Percentiles rank a stretch among this genome's conserved stretches.
phyloP scores from a whole-genome alignment of 2,113 vertebrate genomes.

The Cynocephalus volans region DNA sequence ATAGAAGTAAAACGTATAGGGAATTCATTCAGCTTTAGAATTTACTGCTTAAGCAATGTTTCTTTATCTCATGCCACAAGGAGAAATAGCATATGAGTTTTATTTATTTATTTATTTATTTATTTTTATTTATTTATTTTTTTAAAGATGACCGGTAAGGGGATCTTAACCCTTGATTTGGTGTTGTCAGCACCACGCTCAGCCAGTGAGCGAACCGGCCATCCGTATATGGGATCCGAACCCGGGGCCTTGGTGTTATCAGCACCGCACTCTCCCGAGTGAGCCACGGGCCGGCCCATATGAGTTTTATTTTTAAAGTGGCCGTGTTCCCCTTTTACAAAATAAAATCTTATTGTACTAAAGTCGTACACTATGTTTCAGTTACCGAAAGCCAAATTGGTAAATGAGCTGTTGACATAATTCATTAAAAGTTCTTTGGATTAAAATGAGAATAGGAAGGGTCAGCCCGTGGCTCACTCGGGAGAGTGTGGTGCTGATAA shows the following conservation, averaged over 20 bases:
- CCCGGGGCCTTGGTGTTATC: no score
- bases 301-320: constrained; percentile 41
- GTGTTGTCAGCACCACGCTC: no score
- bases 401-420: neutral
- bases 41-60: neutral
- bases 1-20: neutral
- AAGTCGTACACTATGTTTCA: neutral
- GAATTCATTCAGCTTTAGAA: constrained; percentile 12
- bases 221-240: no score
- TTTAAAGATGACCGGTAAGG: no score
- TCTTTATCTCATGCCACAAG: neutral
- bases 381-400: neutral
- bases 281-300: no score
- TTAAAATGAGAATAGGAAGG: neutral
- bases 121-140: no score
- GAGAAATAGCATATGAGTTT: neutral
- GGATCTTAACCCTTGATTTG: no score
- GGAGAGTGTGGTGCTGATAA: no score
- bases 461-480: no score
- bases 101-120: no score
- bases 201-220: no score
- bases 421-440: neutral
- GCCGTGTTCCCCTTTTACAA: neutral
- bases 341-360: neutral
- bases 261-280: no score